Conservation (phyloP, 1,140 invertebrate genomes). For the Solenopsis invicta region DNA sequence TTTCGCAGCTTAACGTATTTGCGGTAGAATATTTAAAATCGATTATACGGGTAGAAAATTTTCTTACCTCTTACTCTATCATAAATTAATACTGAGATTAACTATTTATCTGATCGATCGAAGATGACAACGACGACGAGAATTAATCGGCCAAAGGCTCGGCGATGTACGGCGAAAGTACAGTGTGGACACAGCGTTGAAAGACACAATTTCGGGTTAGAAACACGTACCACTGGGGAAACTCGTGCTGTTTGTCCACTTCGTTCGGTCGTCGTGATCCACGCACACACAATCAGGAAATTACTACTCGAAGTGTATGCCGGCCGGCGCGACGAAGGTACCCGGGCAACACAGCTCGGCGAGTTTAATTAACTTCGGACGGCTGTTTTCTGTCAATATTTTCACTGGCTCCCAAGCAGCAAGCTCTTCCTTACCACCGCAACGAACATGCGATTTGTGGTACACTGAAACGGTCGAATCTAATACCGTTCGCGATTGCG, state of each 20-base stretch:
- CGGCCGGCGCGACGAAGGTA: slow-evolving; percentile 67
- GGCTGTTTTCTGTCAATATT: slow-evolving; percentile 84
- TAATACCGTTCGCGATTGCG: slow-evolving; percentile 23
- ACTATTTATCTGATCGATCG: slow-evolving; percentile 16
- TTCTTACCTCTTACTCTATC: background rate
- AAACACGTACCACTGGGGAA: slow-evolving; percentile 75
- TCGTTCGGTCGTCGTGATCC: slow-evolving; percentile 76
- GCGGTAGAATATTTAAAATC: background rate
- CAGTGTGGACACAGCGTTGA: slow-evolving; percentile 63
- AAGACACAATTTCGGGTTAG: slow-evolving; percentile 75
- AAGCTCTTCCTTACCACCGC: slow-evolving; percentile 64
- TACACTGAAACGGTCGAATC: slow-evolving; percentile 37
- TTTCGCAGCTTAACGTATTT: background rate
- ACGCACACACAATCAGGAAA: slow-evolving; percentile 81
- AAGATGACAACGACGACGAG: slow-evolving; percentile 48
- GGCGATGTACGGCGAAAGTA: slow-evolving; percentile 35
- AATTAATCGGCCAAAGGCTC: slow-evolving; percentile 56
- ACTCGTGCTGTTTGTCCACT: slow-evolving; percentile 79
- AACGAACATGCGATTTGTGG: slow-evolving; percentile 37
- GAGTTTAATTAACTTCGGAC: slow-evolving; percentile 83
- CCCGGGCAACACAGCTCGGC: slow-evolving; percentile 76
- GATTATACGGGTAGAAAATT: background rate
- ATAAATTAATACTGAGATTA: slow-evolving; percentile 35
- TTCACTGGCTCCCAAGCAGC: slow-evolving; percentile 76
- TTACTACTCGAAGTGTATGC: slow-evolving; percentile 80